phyloP scores from a whole-genome alignment of 2,113 vertebrate species.

The Ctenomys sociabilis region DNA sequence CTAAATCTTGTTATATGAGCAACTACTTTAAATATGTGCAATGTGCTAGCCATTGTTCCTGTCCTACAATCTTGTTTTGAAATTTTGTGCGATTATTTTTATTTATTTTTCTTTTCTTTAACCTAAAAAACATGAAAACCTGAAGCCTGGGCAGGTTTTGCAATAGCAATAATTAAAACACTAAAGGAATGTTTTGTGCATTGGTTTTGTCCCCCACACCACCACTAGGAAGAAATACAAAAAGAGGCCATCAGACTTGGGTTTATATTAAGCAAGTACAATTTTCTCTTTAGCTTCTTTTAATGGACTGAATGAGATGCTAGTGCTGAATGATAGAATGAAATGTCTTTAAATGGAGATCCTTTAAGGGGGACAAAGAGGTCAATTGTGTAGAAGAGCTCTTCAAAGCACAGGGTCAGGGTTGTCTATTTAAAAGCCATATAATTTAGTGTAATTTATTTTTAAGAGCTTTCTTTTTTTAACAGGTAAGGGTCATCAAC shows the following conservation, averaged over 20 bases:
- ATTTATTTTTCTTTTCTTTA: too few species aligned
- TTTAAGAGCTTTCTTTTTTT: slow-evolving; percentile 54
- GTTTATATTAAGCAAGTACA: background rate
- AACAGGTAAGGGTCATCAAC: slow-evolving; percentile 29
- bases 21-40: too few species aligned
- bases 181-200: background rate
- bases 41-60: too few species aligned
- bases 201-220: background rate
- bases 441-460: slow-evolving; percentile 58
- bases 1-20: too few species aligned
- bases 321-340: background rate
- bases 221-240: background rate
- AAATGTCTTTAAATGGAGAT: slow-evolving; percentile 50
- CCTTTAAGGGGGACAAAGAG: slow-evolving; percentile 40
- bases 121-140: background rate
- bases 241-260: background rate
- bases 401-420: slow-evolving; percentile 25
- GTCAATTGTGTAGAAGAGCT: slow-evolving; percentile 28
- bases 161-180: slow-evolving; percentile 37
- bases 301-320: background rate
- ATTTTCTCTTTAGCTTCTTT: background rate
- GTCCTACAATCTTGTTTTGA: too few species aligned
- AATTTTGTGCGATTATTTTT: too few species aligned
- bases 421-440: slow-evolving; percentile 34
- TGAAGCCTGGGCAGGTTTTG: background rate